Conservation (phyloP, 2,113 vertebrate genomes). For the Peromyscus polionotus region DNA sequence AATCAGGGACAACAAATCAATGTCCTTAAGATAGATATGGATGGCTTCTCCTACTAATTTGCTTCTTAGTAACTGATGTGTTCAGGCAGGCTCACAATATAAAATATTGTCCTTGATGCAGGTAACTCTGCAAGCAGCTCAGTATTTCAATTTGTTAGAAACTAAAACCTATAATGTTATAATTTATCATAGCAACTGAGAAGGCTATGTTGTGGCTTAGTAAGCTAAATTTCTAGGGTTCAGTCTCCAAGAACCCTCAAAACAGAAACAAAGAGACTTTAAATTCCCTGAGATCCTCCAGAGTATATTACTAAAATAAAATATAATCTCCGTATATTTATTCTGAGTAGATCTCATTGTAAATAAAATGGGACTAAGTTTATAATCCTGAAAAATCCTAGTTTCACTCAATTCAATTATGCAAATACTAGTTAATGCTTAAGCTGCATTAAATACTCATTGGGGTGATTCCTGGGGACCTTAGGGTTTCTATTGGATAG, state of each 20-base stretch:
- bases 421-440: neutral
- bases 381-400: slow-evolving; percentile 55
- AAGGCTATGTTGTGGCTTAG: neutral
- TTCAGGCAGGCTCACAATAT: slow-evolving; percentile 19
- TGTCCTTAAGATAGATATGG: slow-evolving; percentile 21
- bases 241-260: neutral
- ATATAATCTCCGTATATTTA: neutral
- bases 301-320: slow-evolving; percentile 44
- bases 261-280: neutral
- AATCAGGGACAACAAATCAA: slow-evolving; percentile 58
- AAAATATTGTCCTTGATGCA: slow-evolving; percentile 63
- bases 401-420: neutral
- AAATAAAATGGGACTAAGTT: neutral
- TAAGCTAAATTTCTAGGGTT: neutral
- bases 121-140: neutral
- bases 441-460: neutral
- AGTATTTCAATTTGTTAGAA: slow-evolving; percentile 70
- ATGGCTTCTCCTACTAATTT: slow-evolving; percentile 62
- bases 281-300: slow-evolving; percentile 17
- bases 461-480: neutral
- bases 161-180: neutral
- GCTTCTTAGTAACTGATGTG: slow-evolving; percentile 57
- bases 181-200: slow-evolving; percentile 5
- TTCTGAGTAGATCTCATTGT: neutral
- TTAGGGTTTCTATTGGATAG: neutral